Conservation (phyloP, 2,797 vertebrate genomes). For the Phoeniculus purpureus region DNA sequence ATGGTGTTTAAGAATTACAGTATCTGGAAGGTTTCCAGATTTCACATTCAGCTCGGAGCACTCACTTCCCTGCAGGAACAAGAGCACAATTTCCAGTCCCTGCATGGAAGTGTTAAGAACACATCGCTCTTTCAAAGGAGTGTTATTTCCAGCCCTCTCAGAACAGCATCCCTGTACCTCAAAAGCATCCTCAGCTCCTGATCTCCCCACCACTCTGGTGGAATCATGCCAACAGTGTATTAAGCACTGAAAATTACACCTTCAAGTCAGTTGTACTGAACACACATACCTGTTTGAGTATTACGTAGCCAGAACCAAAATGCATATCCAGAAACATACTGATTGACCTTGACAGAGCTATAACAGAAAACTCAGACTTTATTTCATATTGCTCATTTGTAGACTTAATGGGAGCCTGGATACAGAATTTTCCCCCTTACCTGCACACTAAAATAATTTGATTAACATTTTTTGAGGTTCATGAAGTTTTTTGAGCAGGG, state of each 20-base stretch:
- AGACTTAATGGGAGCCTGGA: background rate
- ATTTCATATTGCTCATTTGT: background rate
- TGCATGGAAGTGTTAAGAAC: background rate
- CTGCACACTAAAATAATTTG: background rate
- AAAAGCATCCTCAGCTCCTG: background rate
- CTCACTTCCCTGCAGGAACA: background rate
- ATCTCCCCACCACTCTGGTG: background rate
- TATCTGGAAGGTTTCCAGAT: slow-evolving; percentile 8
- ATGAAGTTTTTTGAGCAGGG: background rate
- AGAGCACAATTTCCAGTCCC: background rate
- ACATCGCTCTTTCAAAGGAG: background rate
- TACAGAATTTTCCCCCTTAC: background rate
- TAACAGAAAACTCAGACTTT: background rate
- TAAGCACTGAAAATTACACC: background rate
- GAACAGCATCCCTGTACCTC: background rate
- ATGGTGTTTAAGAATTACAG: background rate
- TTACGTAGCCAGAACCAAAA: background rate
- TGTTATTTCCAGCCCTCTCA: background rate
- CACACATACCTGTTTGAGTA: background rate
- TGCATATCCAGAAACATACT: accelerated
- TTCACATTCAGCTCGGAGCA: background rate
- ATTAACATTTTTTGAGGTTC: background rate
- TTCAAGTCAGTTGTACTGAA: background rate
- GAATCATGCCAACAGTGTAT: background rate
- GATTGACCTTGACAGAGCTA: background rate